Base-by-base conservation (phyloP, 30 jellyfish, hydroid and myxozoan species). In the Clytia hemisphaerica region DNA sequence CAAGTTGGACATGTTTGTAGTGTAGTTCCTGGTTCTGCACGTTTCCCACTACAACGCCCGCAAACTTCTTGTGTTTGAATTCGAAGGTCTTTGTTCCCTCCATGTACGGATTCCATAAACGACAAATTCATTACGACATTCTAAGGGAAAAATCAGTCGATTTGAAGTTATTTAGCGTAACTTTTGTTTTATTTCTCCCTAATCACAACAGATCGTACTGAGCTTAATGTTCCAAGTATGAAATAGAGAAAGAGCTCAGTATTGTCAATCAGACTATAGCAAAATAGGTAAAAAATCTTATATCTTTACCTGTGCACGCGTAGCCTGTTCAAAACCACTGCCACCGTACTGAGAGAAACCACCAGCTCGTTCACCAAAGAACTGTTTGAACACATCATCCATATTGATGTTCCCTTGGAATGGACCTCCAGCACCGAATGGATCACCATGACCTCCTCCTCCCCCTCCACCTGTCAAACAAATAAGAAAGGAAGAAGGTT, bases 11-110 rank as follows among this genome's bases (percentile, higher is more conserved):
- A 88, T 64, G 55, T 79, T 6, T 54, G 76, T 27, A 67, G 54
- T n/a, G 94, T 77, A 22, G 97, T 66, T 10, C 97, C 97, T 6
- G 97, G 97, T 45, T 88, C 97, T 2, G 97, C 94, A 33, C 85
- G 68, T 53, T 75, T 80, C 0, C 97, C 97, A 66, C 63, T 80
- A 81, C 97, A 88, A 40, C 97, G 45, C 12, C 67, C 28, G 58
- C 97, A 88, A 21, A 82, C 46, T 10, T 88, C 32, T 69, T 88
- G 58, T 66, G 72, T 77, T 60, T 92, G 88, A 34, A 88, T 74
- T 32, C 87, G 90, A 15, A 88, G 70, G 45, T 88, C 97, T 61
- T 88, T 88, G 51, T 79, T 88, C 9, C 67, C 78, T 4, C 97
- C 97, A 25, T 75, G 67, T 6, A 88, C 97, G n/a, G 97, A 72